Evolutionary conservation across 2,113 vertebrate species (phyloP), one percentile per base, ranked within the genome.

Genomic region (Corydoras sp.): DNA sequence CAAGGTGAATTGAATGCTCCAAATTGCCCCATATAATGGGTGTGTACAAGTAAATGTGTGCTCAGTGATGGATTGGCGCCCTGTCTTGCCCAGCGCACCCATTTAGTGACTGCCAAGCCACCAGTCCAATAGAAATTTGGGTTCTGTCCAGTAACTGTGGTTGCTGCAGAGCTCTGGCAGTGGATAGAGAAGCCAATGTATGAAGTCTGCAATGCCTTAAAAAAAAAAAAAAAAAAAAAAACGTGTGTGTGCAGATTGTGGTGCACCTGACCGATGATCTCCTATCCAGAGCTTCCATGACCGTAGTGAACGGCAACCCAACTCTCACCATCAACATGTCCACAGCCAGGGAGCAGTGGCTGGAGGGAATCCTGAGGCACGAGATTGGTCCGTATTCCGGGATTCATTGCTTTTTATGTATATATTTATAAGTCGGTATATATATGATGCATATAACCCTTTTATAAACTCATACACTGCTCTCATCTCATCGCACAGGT

Each of bases 281-380:
- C 72, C 92, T 98, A n/a, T 98, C 96, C 67, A 90, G 95, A 76
- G 96, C 94, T 10, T 97, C 96, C 3, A 97, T 98, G 96, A 97
- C 92, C 0, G 91, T 97, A 55, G 91, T 95, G 70, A 98, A 95
- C 8, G 87, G 95, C 71, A 90, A 91, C 43, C 95, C 94, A 18
- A 98, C 95, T 0, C 85, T 98, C 31, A 94, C 92, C 63, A 95
- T 97, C 85, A 98, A 98, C 56, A 79, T 88, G 35, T 89, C 90
- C 77, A 92, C 89, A 0, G 95, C 96, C 0, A 85, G 96, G 3
- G 93, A 98, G 76, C 92, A 96, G 77, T 98, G 96, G 96, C 89
- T 98, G 80, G 95, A 98, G 76, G 96, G 95, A 14, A 94, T 98
- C 92, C 88, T 98, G 74, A 88, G 92, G 56, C 95, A 98, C 10